A percentile compares a stretch with the other conserved stretches of the same genome.
Evolutionary conservation across 1,140 invertebrate species (phyloP).

Genomic region (Drosophila ohnishii): DNA sequence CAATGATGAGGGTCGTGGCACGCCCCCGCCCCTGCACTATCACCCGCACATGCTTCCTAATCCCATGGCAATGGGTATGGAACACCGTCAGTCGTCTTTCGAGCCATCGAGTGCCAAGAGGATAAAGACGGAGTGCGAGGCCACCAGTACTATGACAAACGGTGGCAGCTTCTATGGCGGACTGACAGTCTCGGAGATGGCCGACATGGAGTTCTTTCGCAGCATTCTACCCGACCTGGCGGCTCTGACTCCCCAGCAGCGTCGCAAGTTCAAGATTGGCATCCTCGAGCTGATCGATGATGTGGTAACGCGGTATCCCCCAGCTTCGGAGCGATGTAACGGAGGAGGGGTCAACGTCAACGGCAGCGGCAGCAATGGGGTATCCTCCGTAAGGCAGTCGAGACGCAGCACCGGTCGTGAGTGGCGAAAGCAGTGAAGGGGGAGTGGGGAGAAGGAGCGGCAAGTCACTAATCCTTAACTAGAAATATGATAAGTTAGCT

Average conservation of each 20-base stretch:
- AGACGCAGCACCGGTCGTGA: slow-evolving; percentile 56
- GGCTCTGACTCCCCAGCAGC: slow-evolving; percentile 70
- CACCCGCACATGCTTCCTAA: slow-evolving; percentile 39
- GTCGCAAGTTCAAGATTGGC: slow-evolving; percentile 79
- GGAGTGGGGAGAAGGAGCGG: slow-evolving; percentile 8
- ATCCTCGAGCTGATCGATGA: slow-evolving; percentile 79
- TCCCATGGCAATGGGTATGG: slow-evolving; percentile 11
- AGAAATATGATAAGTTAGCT: slow-evolving; percentile 22
- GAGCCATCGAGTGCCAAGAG: slow-evolving; percentile 54
- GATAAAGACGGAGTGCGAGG: slow-evolving; percentile 77
- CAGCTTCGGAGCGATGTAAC: slow-evolving; percentile 50
- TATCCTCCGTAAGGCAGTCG: slow-evolving; percentile 13
- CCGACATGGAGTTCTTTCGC: slow-evolving; percentile 81
- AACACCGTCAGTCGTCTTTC: slow-evolving; percentile 34
- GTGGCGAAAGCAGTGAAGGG: slow-evolving; percentile 49
- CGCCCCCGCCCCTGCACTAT: slow-evolving; percentile 54
- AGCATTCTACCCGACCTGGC: slow-evolving; percentile 78
- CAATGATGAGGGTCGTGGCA: slow-evolving; percentile 40
- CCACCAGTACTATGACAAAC: slow-evolving; percentile 47
- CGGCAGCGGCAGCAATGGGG: slow-evolving; percentile 47
- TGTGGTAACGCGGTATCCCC: slow-evolving; percentile 73
- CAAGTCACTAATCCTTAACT: slow-evolving; percentile 36
- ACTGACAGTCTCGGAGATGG: slow-evolving; percentile 54
- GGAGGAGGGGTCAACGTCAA: slow-evolving; percentile 50
- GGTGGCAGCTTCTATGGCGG: slow-evolving; percentile 42